These are phyloP conservation scores for Salminus brasiliensis DNA, from an alignment of 2,113 vertebrate species.

Conservation along the genomic window DNA sequence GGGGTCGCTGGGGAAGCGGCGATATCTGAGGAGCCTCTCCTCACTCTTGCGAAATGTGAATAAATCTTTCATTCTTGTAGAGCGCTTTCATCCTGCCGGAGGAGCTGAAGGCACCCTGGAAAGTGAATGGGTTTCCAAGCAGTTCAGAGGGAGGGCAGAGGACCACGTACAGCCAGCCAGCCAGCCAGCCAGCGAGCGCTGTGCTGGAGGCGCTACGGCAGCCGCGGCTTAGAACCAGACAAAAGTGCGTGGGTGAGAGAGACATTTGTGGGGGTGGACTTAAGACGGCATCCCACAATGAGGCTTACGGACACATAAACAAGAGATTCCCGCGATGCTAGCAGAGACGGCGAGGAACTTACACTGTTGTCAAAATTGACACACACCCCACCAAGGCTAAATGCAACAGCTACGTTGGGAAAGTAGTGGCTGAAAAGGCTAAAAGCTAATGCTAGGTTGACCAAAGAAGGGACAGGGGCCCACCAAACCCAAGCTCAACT, in stretches of 20 bases:
- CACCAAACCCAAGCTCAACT: too few species aligned
- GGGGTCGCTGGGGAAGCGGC: slow-evolving; percentile 5
- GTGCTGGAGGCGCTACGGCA: neutral
- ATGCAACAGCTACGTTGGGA: too few species aligned
- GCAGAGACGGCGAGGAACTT: neutral
- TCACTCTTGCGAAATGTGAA: neutral
- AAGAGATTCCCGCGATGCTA: neutral
- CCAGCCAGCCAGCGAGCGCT: neutral
- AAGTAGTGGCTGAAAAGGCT: too few species aligned
- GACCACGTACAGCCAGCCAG: slow-evolving; percentile 16
- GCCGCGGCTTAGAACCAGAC: neutral
- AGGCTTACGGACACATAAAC: too few species aligned
- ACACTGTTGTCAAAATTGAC: neutral
- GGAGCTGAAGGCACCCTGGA: slow-evolving; percentile 14
- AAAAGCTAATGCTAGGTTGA: too few species aligned
- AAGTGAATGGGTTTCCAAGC: slow-evolving; percentile 18
- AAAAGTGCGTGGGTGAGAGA: neutral
- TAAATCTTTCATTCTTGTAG: slow-evolving; percentile 34
- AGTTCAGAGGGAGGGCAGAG: neutral
- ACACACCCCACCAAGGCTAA: too few species aligned
- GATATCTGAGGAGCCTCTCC: slow-evolving; percentile 12
- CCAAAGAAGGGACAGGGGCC: too few species aligned
- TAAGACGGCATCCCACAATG: neutral
- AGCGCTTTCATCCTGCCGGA: slow-evolving; percentile 11
- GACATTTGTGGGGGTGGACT: neutral